A percentile compares a stretch with the other conserved stretches of the same genome.
Conservation (phyloP, 1,140 invertebrate species). For the Solenopsis invicta region DNA sequence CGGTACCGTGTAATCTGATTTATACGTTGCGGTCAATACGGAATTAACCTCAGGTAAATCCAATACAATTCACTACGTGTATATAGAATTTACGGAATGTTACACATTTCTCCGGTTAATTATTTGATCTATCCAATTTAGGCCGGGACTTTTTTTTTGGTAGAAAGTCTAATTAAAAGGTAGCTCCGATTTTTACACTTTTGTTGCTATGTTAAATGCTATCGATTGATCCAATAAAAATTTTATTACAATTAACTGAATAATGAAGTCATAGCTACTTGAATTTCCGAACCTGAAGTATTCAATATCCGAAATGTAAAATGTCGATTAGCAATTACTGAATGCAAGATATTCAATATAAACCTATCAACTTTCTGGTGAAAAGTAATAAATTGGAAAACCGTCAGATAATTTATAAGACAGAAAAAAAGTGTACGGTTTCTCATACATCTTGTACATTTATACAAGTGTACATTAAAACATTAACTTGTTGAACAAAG, state of each 20-base stretch:
- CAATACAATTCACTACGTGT: constrained; percentile 25
- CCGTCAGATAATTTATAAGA: constrained; percentile 22
- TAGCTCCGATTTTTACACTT: neutral
- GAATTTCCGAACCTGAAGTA: neutral
- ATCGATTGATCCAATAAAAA: neutral
- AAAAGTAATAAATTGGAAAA: constrained; percentile 20
- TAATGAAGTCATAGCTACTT: neutral
- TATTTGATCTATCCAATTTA: neutral
- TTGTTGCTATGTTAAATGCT: neutral
- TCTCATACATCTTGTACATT: neutral
- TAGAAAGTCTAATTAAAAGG: neutral
- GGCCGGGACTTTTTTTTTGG: neutral
- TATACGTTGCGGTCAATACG: constrained; percentile 22
- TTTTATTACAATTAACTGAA: constrained; percentile 1
- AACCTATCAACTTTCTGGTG: constrained; percentile 7
- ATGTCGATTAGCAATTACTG: neutral
- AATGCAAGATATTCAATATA: constrained; percentile 13
- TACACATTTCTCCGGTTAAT: neutral
- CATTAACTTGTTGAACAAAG: neutral
- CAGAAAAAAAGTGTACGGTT: neutral
- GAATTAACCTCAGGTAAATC: constrained; percentile 46
- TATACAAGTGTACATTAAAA: neutral
- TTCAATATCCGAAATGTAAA: constrained; percentile 26
- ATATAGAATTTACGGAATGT: constrained; percentile 28
- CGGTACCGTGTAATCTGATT: constrained; percentile 13